These are phyloP conservation scores for Madoqua kirkii DNA, from an alignment of 2,113 vertebrate genomes.

Conservation along the genomic window DNA sequence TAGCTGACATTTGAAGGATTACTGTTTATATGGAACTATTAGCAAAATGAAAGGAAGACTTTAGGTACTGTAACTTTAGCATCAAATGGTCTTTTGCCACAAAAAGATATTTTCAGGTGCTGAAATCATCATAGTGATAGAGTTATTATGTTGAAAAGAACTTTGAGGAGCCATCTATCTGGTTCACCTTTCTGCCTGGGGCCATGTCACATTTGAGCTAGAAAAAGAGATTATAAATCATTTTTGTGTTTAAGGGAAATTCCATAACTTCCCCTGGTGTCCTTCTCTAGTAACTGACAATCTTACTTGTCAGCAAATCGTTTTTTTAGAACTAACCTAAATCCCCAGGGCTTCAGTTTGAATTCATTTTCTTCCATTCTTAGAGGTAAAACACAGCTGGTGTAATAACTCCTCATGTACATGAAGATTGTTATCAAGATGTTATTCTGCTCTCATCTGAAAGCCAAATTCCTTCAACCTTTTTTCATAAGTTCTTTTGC, in stretches of 20 bases:
- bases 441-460: not conserved
- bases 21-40: not conserved
- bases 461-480: not conserved
- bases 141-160: not conserved
- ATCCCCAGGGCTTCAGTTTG: not conserved
- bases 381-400: not conserved
- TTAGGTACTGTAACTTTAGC: not conserved
- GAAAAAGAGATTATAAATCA: not conserved
- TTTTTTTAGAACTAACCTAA: slow-evolving; percentile 21
- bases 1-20: not conserved
- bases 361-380: slow-evolving; percentile 8
- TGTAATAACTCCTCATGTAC: not conserved
- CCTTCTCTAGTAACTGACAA: not conserved
- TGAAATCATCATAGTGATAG: not conserved
- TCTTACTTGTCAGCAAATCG: slow-evolving; percentile 29
- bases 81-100: not conserved
- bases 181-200: not conserved
- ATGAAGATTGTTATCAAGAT: not conserved
- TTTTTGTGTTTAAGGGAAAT: not conserved
- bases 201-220: not conserved
- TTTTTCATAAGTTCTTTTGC: not conserved
- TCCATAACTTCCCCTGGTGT: not conserved
- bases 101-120: not conserved
- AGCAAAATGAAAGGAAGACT: not conserved
- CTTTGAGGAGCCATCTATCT: not conserved